phyloP scores from a whole-genome alignment of 2,888 invertebrate genomes.

The Lithophane ornitopus region DNA sequence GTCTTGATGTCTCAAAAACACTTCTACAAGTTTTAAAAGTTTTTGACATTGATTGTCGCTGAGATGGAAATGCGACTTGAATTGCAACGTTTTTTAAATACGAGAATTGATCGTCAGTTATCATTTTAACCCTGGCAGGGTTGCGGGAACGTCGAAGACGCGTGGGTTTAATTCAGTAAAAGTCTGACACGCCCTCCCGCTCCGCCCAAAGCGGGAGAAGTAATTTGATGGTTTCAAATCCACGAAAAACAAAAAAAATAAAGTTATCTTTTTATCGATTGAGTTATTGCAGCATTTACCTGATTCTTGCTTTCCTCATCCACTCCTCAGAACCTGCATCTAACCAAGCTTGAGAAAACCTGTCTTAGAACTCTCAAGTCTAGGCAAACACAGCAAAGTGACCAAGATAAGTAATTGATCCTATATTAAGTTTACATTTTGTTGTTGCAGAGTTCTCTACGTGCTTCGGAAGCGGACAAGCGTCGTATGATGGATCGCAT shows the following conservation, averaged over 20 bases:
- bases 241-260: no score
- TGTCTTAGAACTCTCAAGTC: not conserved
- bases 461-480: conserved; percentile 92
- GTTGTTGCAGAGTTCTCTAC: conserved; percentile 91
- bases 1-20: not conserved
- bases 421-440: conserved; percentile 8
- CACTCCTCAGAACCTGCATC: not conserved
- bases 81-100: not conserved
- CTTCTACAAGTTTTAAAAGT: no score
- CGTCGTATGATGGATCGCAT: conserved; percentile 93
- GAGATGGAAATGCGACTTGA: not conserved
- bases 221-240: no score
- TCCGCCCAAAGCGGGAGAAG: no score
- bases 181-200: no score
- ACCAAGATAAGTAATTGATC: conserved; percentile 23
- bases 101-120: not conserved
- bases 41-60: not conserved
- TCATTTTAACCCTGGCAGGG: not conserved
- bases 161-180: no score
- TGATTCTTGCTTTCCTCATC: not conserved
- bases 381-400: conserved; percentile 7
- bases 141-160: no score
- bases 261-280: not conserved
- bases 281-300: not conserved
- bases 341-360: not conserved